Evolutionary conservation across 2,888 invertebrate species (phyloP), one percentile per base, ranked within the genome.

Genomic region (Lacanobia oleracea): DNA sequence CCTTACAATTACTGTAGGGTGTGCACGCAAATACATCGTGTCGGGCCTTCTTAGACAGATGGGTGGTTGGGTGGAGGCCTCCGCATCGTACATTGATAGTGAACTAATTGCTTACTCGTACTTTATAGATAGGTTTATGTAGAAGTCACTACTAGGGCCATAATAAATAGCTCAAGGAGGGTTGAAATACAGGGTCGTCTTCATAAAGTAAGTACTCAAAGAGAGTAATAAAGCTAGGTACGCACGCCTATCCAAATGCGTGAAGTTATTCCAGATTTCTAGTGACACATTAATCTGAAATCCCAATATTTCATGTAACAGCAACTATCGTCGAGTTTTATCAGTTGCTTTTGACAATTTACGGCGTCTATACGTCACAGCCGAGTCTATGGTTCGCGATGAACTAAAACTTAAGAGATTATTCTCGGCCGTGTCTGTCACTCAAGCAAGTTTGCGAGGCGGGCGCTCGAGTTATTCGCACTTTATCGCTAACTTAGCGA

Each of bases 351-450:
- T 71, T 57, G 79, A 85, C 81, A 87, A 87, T 86, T 78, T 83
- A 80, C 74, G 67, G 68, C 73, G 61, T 81, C 86, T 86, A 78
- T 86, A 82, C 77, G 69, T 84, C 79, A 79, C 63, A 72, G 56
- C 64, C 66, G 50, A 77, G 82, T 83, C 85, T 82, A 86, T 84
- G 81, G 77, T 56, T 66, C 27, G 77, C 82, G 80, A 86, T 87
- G 88, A 87, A 83, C 85, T 87, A 83, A 84, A 88, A 88, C 83
- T 88, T 86, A 82, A 76, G 84, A 88, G 88, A 88, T 89, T 89
- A 88, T 88, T 89, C 88, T 85, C 77, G 80, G 82, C 81, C 83
- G 84, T 84, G 88, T 87, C 88, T 87, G 88, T 89, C 88, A 87
- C 74, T 82, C 62, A 75, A 57, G 72, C 66, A 88, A 86, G 83